phyloP scores from a whole-genome alignment of 2,888 invertebrate species.

The Pomacea canaliculata region DNA sequence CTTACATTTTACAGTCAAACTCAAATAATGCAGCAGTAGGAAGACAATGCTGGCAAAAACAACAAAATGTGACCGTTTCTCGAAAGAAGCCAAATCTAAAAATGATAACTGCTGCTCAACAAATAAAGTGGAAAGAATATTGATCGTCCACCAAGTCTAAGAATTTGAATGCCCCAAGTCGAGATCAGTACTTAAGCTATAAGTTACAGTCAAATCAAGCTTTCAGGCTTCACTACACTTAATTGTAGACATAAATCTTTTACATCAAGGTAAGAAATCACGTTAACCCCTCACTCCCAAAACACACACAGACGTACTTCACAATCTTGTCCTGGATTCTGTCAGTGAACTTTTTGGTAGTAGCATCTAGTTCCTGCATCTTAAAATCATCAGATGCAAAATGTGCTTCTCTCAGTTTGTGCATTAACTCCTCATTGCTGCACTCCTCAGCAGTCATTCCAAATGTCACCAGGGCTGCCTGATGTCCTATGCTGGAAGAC shows the following conservation, averaged over 20 bases:
- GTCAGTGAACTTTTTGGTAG: conserved; percentile 83
- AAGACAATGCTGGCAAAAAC: no score
- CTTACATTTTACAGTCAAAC: conserved; percentile 58
- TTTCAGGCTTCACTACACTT: not conserved
- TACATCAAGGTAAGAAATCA: no score
- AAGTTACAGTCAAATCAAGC: not conserved
- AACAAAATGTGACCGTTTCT: no score
- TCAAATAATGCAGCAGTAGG: no score
- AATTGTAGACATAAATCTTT: no score
- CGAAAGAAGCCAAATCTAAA: no score
- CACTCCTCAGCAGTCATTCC: conserved; percentile 72
- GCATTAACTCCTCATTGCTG: conserved; percentile 74
- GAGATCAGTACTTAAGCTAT: no score
- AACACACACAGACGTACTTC: conserved; percentile 72
- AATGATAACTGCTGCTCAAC: no score
- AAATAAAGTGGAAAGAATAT: no score
- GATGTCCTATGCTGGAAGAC: conserved; percentile 76
- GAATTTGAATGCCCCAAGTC: no score
- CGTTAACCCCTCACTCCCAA: no score
- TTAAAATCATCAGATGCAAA: conserved; percentile 76
- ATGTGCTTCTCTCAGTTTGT: conserved; percentile 80
- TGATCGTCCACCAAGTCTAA: no score
- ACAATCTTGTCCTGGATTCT: conserved; percentile 91
- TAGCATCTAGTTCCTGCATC: conserved; percentile 82
- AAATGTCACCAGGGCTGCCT: conserved; percentile 79